Evolutionary conservation across 2,113 vertebrate species (phyloP).

Genomic region (Ceuthmochares aereus): DNA sequence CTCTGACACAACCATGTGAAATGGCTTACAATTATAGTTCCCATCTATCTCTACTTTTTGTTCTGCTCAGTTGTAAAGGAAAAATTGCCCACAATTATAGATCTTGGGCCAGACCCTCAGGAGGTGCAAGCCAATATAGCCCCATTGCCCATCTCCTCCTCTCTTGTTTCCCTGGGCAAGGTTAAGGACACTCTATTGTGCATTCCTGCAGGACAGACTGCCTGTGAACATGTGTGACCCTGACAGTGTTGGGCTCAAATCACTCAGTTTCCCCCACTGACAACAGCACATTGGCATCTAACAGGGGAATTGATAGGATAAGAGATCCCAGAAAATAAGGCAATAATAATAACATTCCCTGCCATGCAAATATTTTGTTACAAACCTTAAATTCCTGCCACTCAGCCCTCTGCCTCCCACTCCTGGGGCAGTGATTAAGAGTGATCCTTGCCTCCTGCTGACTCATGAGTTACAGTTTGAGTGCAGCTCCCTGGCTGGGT

Average conservation of each 20-base stretch:
- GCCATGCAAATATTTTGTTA: too few relatives aligned
- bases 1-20: not conserved
- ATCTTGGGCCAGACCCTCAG: not conserved
- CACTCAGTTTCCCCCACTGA: not conserved
- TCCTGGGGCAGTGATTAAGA: not conserved
- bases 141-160: not conserved
- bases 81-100: not conserved
- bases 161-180: not conserved
- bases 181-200: rapidly evolving
- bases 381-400: not conserved
- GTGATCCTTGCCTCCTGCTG: rapidly evolving
- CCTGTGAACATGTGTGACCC: rapidly evolving
- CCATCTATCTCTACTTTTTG: not conserved
- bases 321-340: not conserved
- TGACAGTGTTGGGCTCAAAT: rapidly evolving
- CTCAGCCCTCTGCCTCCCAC: not conserved
- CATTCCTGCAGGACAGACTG: not conserved
- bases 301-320: not conserved
- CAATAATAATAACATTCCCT: not conserved
- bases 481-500: rapidly evolving
- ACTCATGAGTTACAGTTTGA: not conserved
- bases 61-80: not conserved
- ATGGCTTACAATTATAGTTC: not conserved
- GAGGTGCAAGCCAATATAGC: not conserved
- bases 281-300: not conserved